Conservation (phyloP, 2,888 invertebrate species). For the Acrobasis suavella region DNA sequence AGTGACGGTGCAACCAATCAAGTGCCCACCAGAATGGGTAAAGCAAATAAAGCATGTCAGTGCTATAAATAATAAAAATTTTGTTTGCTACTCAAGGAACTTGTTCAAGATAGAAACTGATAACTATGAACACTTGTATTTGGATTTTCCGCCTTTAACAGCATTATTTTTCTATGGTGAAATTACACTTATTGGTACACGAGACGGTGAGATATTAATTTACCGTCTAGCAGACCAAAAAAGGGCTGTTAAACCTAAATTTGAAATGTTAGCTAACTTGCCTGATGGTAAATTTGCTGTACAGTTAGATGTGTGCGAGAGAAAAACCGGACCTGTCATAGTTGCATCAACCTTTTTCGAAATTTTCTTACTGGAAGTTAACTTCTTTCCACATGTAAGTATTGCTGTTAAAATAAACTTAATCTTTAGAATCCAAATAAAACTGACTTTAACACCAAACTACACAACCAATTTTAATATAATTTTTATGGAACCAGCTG, state of each 20-base stretch:
- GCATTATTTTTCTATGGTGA: conserved; percentile 69
- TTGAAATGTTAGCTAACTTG: conserved; percentile 54
- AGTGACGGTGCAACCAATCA: conserved; percentile 43
- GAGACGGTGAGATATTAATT: conserved; percentile 57
- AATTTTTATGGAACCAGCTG: not conserved
- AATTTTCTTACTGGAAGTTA: conserved; percentile 55
- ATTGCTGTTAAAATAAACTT: conserved; percentile 20
- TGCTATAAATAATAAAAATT: conserved; percentile 60
- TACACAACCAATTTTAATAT: not conserved
- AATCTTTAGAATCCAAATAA: too few relatives aligned
- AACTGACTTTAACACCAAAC: not conserved
- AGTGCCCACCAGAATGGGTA: conserved; percentile 62
- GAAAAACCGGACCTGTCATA: conserved; percentile 60
- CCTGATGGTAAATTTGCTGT: conserved; percentile 65
- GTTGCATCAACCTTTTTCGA: conserved; percentile 62
- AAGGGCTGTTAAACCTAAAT: conserved; percentile 48
- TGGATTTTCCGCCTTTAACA: conserved; percentile 66
- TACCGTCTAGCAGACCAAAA: conserved; percentile 62
- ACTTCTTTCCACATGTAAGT: conserved; percentile 68
- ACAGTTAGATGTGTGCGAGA: conserved; percentile 65
- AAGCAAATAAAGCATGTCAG: conserved; percentile 58
- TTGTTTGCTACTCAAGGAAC: conserved; percentile 65
- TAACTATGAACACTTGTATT: conserved; percentile 57
- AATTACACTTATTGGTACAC: conserved; percentile 60
- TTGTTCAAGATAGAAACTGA: conserved; percentile 68